A percentile compares a stretch with the other conserved stretches of the same genome.
Conservation (phyloP, 2,888 invertebrate species). For the Bellardia pandia region DNA sequence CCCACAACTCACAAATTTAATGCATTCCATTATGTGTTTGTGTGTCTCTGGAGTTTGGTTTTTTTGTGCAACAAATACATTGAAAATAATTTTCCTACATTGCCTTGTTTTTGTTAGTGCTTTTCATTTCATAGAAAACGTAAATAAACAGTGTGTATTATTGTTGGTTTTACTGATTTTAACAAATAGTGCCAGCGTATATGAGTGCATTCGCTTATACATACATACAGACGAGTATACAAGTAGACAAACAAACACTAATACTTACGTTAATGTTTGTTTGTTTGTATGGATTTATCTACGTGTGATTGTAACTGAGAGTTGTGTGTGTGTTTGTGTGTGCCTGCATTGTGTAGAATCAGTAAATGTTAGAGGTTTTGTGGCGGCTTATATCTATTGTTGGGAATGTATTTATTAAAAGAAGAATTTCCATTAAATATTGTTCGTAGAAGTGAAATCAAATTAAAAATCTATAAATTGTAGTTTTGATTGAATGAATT, state of each 20-base stretch:
- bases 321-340: too few relatives aligned
- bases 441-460: too few relatives aligned
- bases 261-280: not conserved
- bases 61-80: constrained; percentile 37
- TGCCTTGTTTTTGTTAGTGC: constrained; percentile 23
- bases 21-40: not conserved
- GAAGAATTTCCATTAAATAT: not conserved
- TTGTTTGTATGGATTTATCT: not conserved
- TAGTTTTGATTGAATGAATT: too few relatives aligned
- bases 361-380: constrained; percentile 20
- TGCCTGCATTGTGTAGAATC: not conserved
- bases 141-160: constrained; percentile 40
- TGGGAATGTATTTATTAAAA: constrained; percentile 25
- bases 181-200: constrained; percentile 49
- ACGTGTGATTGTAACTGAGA: not conserved
- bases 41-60: not conserved
- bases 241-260: not conserved
- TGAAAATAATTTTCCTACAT: constrained; percentile 46
- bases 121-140: constrained; percentile 15
- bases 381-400: constrained; percentile 15
- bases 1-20: not conserved
- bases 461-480: too few relatives aligned
- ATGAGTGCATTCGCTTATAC: not conserved
- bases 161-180: constrained; percentile 63
- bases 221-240: too few relatives aligned